Percentiles rank a stretch among this genome's conserved stretches.
These are phyloP conservation scores for Danionella cerebrum DNA, from an alignment of 2,113 vertebrate species.

Conservation along the genomic window DNA sequence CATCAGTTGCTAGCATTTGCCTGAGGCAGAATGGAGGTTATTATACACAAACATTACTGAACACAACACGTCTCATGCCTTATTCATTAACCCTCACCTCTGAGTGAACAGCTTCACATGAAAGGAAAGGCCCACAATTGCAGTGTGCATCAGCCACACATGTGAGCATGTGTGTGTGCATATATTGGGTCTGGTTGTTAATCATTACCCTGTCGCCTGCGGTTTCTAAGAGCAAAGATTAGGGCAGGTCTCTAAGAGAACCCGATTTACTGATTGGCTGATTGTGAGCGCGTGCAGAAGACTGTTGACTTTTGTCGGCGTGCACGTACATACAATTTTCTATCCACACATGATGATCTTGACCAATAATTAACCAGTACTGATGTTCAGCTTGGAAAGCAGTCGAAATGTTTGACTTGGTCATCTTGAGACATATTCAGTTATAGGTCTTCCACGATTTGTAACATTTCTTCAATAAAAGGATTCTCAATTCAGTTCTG, in stretches of 20 bases:
- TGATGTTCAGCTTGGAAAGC: slow-evolving; percentile 37
- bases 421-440: slow-evolving; percentile 43
- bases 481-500: slow-evolving; percentile 34
- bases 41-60: slow-evolving; percentile 46
- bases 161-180: slow-evolving; percentile 28
- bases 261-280: slow-evolving; percentile 47
- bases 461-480: slow-evolving; percentile 29
- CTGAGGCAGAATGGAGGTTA: slow-evolving; percentile 32
- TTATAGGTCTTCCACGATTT: slow-evolving; percentile 55
- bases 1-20: slow-evolving; percentile 20
- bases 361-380: slow-evolving; percentile 41
- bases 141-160: slow-evolving; percentile 11
- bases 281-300: slow-evolving; percentile 27
- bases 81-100: slow-evolving; percentile 47
- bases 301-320: slow-evolving; percentile 42
- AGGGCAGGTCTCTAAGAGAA: slow-evolving; percentile 47
- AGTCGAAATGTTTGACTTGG: background rate
- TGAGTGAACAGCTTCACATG: slow-evolving; percentile 15
- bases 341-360: slow-evolving; percentile 41
- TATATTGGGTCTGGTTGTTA: slow-evolving; percentile 31
- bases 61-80: slow-evolving; percentile 44
- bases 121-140: background rate
- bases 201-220: slow-evolving; percentile 50
- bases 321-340: slow-evolving; percentile 3
- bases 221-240: slow-evolving; percentile 41